Conservation (phyloP, 23 tunicate genomes). For the Oikopleura vanhoeffeni region DNA sequence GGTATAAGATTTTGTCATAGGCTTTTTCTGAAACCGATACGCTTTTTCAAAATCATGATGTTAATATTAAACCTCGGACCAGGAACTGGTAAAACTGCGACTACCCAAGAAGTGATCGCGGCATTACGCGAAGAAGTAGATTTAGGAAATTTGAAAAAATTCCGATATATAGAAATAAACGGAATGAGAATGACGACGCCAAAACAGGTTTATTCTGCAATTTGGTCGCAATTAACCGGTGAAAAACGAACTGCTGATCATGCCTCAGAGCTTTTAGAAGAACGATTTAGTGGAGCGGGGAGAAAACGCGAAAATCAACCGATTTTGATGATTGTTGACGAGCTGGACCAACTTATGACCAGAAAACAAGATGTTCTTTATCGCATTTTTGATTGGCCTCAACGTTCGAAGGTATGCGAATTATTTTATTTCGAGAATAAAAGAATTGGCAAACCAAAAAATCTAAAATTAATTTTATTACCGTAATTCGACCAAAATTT, state of each 20-base stretch:
- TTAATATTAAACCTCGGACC: constrained; percentile 81
- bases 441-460: no score
- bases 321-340: constrained; percentile 48
- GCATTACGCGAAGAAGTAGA: constrained; percentile 27
- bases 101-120: constrained; percentile 63
- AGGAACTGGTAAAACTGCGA: constrained; percentile 97
- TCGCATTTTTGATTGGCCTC: constrained; percentile 92
- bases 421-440: no score
- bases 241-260: constrained; percentile 62
- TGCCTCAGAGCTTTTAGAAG: constrained; percentile 52
- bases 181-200: constrained; percentile 94
- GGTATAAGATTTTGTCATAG: no score
- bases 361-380: constrained; percentile 92
- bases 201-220: constrained; percentile 37
- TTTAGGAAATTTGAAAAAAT: constrained; percentile 29
- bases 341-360: constrained; percentile 77
- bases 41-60: no score
- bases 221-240: constrained; percentile 40
- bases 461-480: no score
- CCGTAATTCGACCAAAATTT: no score
- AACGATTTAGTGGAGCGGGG: constrained; percentile 25
- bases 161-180: constrained; percentile 54
- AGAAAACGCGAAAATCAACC: constrained; percentile 28
- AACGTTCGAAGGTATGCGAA: no score
- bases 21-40: no score